A percentile compares a stretch with the other conserved stretches of the same genome.
Conservation (phyloP, 2,113 vertebrate genomes). For the Cynoglossus semilaevis region DNA sequence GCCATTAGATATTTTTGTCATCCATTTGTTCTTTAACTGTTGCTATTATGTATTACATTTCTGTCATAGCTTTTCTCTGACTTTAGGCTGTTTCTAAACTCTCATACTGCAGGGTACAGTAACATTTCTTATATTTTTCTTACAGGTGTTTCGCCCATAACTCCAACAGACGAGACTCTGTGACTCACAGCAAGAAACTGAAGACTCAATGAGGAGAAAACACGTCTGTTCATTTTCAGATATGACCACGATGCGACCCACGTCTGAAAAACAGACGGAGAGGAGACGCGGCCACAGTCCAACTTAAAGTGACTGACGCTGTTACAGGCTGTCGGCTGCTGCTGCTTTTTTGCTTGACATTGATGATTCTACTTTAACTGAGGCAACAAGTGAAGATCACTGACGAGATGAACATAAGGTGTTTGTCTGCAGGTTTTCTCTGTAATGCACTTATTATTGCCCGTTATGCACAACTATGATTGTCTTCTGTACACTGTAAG, state of each 20-base stretch:
- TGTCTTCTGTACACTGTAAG: background rate
- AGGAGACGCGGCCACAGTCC: background rate
- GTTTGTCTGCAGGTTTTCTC: background rate
- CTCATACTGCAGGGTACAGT: too few species aligned
- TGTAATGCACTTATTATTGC: background rate
- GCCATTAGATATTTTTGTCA: too few species aligned
- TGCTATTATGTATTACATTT: too few species aligned
- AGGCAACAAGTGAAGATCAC: background rate
- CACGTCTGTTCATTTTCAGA: background rate
- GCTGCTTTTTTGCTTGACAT: background rate
- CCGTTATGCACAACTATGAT: background rate
- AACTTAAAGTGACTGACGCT: conserved; percentile 3
- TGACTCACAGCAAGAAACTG: conserved; percentile 82
- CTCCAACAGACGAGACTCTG: conserved; percentile 85
- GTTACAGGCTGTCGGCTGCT: background rate
- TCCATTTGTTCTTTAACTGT: too few species aligned
- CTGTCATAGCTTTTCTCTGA: too few species aligned
- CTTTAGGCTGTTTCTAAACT: too few species aligned
- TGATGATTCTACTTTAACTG: background rate
- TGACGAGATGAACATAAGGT: too few species aligned
- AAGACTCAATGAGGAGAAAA: conserved; percentile 73
- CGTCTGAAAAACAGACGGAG: background rate
- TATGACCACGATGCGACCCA: conserved; percentile 7
- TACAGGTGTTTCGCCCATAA: conserved; percentile 85
- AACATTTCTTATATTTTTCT: conserved; percentile 3